Percentiles rank a stretch among this genome's conserved stretches.
Evolutionary conservation across 1,140 invertebrate genomes (phyloP).

Genomic region (Papilio machaon): DNA sequence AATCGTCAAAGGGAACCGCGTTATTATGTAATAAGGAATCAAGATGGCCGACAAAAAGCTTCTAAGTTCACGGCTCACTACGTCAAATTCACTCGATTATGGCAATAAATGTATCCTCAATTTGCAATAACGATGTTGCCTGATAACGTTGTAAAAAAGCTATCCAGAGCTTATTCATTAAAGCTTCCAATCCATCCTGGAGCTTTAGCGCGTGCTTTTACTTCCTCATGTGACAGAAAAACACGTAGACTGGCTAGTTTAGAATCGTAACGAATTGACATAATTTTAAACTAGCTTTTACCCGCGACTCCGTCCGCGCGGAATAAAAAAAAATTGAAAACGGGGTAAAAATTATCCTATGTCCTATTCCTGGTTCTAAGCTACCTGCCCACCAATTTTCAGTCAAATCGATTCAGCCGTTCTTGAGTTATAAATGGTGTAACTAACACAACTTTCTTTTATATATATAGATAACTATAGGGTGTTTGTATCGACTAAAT

Average conservation of each 20-base stretch:
- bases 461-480: too few relatives aligned
- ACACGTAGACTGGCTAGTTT: neutral
- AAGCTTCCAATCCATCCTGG: neutral
- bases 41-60: constrained; percentile 10
- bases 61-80: constrained; percentile 31
- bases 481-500: too few relatives aligned
- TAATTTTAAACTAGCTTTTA: neutral
- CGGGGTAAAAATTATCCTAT: too few relatives aligned
- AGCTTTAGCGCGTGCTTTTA: neutral
- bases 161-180: constrained; percentile 11
- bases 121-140: constrained; percentile 33
- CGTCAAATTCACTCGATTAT: constrained; percentile 27
- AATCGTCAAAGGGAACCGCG: constrained; percentile 26
- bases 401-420: too few relatives aligned
- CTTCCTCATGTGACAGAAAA: neutral
- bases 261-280: too few relatives aligned
- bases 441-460: too few relatives aligned
- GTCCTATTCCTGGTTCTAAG: too few relatives aligned
- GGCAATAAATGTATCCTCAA: constrained; percentile 31
- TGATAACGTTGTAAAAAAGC: constrained; percentile 23
- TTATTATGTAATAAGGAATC: constrained; percentile 11
- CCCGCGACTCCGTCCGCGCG: too few relatives aligned
- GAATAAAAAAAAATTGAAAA: too few relatives aligned
- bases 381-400: too few relatives aligned
- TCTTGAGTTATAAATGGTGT: too few relatives aligned